Base-by-base conservation (phyloP, 2,113 vertebrate genomes). In the Chascanopsetta lugubris region DNA sequence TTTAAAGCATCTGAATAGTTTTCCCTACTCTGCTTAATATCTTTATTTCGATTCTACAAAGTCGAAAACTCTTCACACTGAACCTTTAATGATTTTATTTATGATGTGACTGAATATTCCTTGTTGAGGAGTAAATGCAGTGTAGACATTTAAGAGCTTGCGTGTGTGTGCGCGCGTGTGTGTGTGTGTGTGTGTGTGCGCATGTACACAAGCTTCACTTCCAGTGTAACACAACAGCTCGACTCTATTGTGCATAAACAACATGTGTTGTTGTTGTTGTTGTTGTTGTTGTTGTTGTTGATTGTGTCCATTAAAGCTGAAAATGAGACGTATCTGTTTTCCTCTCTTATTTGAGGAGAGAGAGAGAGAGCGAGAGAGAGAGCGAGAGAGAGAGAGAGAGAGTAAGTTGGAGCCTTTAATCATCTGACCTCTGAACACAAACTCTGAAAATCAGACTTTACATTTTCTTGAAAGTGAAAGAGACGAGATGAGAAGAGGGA, bases 241-340 rank as follows among this genome's bases (percentile, higher is more conserved):
- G 47, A 48, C 59, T 71, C 36, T 65, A 45, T 34, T 55, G 70
- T 70, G 50, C 42, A 57, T 68, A 20, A 51, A 69, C 24, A 43
- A 69, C 38, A 22, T 40, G 70, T 82, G 78, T 68, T 47, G 48
- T 57, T 71, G 50, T 29, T 22, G n/a, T 64, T 40, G 43, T 58
- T 63, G 54, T 59, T 65, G 50, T n/a, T n/a, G n/a, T n/a, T 51
- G 12, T 62, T 36, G 40, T 66, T 67, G 58, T 58, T 65, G 50
- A 38, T 59, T 71, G 30, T 83, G 77, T 75, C 53, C 34, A 88
- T 83, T 88, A 86, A 88, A 88, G 38, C 53, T 55, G 11, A 47
- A 75, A 61, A 68, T 40, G 8, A 50, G 38, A 61, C 1, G 32
- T 45, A 22, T 63, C 4, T 2, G 36, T 42, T 42, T 42, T n/a